These are phyloP conservation scores for Apostichopus leukothele DNA, from an alignment of 53 echinoderm and acorn worm species.

Conservation along the genomic window DNA sequence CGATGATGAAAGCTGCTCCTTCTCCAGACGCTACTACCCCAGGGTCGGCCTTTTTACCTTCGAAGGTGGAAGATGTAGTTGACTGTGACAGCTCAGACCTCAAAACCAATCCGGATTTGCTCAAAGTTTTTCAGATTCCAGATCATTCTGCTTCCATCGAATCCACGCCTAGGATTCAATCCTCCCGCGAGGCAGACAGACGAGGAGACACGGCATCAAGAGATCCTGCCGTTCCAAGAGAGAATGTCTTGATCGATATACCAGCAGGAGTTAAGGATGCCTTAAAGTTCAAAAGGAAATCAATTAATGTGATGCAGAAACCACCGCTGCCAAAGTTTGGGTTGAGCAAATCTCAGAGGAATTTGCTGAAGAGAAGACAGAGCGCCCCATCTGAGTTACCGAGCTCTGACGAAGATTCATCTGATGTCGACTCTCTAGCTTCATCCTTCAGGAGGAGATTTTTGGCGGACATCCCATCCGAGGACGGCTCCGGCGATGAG, in stretches of 20 bases:
- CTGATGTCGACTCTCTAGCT: slow-evolving; percentile 1
- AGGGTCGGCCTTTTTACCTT: background rate
- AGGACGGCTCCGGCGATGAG: slow-evolving; percentile 5
- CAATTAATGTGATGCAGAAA: slow-evolving; percentile 42
- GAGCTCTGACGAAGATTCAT: slow-evolving; percentile 18
- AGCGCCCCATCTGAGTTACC: background rate
- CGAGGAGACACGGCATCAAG: background rate
- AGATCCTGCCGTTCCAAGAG: background rate
- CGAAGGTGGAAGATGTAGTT: background rate
- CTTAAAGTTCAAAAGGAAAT: background rate
- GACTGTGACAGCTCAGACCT: slow-evolving; percentile 59
- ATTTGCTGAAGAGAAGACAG: slow-evolving; percentile 27
- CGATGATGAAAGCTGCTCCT: background rate
- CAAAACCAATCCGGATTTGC: slow-evolving; percentile 88
- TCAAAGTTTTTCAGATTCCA: slow-evolving; percentile 76
- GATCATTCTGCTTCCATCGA: slow-evolving; percentile 53
- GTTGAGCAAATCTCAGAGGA: slow-evolving; percentile 20
- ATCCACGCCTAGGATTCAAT: slow-evolving; percentile 37
- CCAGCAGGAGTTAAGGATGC: slow-evolving; percentile 4
- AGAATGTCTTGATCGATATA: background rate
- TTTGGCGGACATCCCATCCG: slow-evolving; percentile 23
- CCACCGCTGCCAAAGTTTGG: slow-evolving; percentile 53
- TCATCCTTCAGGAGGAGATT: slow-evolving; percentile 33
- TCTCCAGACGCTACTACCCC: background rate
- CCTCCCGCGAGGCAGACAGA: background rate